Percentiles rank a stretch among this genome's conserved stretches.
phyloP scores from a whole-genome alignment of 2,888 invertebrate genomes.

The Caenorhabditis macrosperma region DNA sequence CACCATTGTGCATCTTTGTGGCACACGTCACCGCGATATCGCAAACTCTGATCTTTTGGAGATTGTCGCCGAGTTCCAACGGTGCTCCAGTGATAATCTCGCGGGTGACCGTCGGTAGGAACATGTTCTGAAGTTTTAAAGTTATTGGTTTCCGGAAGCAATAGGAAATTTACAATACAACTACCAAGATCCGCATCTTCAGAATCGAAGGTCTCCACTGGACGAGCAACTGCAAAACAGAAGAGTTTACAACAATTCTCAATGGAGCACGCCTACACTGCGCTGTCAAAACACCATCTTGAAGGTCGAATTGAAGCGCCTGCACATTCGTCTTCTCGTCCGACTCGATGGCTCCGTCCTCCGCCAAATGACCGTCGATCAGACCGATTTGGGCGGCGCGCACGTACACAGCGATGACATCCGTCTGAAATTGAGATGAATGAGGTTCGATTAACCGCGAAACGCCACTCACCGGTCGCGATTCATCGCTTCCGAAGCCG shows the following conservation, averaged over 20 bases:
- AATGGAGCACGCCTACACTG: slow-evolving; percentile 52
- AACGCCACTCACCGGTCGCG: slow-evolving; percentile 62
- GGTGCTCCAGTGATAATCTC: slow-evolving; percentile 55
- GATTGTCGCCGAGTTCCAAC: slow-evolving; percentile 33
- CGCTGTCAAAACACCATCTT: slow-evolving; percentile 61
- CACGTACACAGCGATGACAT: slow-evolving; percentile 68
- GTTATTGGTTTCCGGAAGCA: background rate
- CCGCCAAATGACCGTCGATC: slow-evolving; percentile 64
- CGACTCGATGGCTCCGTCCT: slow-evolving; percentile 63
- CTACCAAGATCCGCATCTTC: slow-evolving; percentile 53
- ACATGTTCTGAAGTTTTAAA: slow-evolving; percentile 61
- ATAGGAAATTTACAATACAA: slow-evolving; percentile 44
- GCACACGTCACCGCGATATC: slow-evolving; percentile 59
- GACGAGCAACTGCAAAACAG: slow-evolving; percentile 60
- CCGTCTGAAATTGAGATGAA: slow-evolving; percentile 55
- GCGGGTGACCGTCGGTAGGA: slow-evolving; percentile 36
- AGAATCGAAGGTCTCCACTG: slow-evolving; percentile 45
- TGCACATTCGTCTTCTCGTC: slow-evolving; percentile 70
- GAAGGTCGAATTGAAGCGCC: slow-evolving; percentile 64
- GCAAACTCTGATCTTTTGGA: slow-evolving; percentile 56
- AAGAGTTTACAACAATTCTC: no score
- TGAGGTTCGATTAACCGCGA: no score
- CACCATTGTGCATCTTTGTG: slow-evolving; percentile 46
- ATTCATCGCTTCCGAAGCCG: slow-evolving; percentile 58
- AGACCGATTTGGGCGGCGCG: slow-evolving; percentile 68